Base-by-base conservation (phyloP, 2,113 vertebrate genomes). In the Bos indicus region DNA sequence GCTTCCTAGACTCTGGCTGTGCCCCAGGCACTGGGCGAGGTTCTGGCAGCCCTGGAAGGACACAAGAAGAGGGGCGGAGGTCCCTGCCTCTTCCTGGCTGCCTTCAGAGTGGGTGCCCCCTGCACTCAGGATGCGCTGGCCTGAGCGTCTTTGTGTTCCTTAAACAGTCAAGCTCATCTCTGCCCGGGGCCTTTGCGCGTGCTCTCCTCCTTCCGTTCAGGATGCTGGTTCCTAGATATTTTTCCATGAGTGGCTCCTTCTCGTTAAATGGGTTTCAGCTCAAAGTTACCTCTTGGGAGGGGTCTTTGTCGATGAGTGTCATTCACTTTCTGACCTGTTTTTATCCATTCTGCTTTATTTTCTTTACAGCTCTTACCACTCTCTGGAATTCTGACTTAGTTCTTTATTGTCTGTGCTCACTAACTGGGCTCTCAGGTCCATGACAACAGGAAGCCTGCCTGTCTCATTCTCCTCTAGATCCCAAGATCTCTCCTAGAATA, bases 121-220 rank as follows among this genome's bases (percentile, higher is more conserved):
- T 23, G 62, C 2, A 0, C 21, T 30, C 60, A 67, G 54, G 23
- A 11, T 10, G 3, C 64, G 2, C 12, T 5, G 1, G 13, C 16
- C 36, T 2, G 40, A 12, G 82, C 16, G 26, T 6, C 57, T 11
- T 17, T 15, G 67, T 30, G 74, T 40, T n/a, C 64, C 71, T 48
- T 33, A 19, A 21, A 36, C 30, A 30, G 60, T 12, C 59, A 7
- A 28, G 59, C 46, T 74, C 7, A 13, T 7, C 23, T 8, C 46
- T 81, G 85, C 86, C 82, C 33, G 36, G 82, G 62, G 56, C 48
- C 90, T 84, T 83, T 59, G 90, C 2, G 19, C 0, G 0, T 26
- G 51, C 40, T 30, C 3, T 1, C 36, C 2, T 40, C 30, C 52
- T 21, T 52, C 60, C 59, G 33, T 59, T 30, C 28, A 19, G 26